Evolutionary conservation across 2,113 vertebrate genomes (phyloP).

Genomic region (Arizona elegans): DNA sequence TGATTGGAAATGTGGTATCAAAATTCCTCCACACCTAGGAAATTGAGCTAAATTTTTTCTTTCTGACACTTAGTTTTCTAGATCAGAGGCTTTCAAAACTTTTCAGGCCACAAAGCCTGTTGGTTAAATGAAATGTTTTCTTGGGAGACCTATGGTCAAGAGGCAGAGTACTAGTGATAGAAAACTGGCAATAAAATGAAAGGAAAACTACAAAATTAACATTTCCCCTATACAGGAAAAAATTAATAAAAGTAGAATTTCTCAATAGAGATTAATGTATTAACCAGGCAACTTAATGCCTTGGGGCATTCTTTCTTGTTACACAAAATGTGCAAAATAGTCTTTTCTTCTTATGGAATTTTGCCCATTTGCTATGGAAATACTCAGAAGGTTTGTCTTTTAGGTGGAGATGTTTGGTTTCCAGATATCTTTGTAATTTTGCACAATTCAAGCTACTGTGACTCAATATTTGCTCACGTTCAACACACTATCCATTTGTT

Average conservation of each 20-base stretch:
- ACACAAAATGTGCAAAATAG: background rate
- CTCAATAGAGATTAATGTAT: background rate
- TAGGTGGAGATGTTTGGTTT: background rate
- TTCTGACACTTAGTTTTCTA: background rate
- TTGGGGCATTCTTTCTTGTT: background rate
- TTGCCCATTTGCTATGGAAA: background rate
- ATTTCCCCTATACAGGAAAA: background rate
- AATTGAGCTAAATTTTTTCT: background rate
- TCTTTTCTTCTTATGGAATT: background rate
- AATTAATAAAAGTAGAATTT: background rate
- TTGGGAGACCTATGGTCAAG: background rate
- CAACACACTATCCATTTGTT: background rate
- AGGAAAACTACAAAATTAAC: background rate
- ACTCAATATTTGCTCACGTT: background rate
- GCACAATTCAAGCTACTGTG: background rate
- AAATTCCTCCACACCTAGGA: background rate
- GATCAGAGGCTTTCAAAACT: background rate
- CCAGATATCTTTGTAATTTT: background rate
- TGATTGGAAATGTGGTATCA: background rate
- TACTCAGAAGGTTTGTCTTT: background rate
- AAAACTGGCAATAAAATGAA: background rate
- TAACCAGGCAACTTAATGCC: background rate
- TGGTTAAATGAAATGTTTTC: background rate
- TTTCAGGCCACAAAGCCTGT: background rate
- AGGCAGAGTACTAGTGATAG: background rate